Evolutionary conservation across 2,797 vertebrate genomes (phyloP).

Genomic region (Loriculus beryllinus): DNA sequence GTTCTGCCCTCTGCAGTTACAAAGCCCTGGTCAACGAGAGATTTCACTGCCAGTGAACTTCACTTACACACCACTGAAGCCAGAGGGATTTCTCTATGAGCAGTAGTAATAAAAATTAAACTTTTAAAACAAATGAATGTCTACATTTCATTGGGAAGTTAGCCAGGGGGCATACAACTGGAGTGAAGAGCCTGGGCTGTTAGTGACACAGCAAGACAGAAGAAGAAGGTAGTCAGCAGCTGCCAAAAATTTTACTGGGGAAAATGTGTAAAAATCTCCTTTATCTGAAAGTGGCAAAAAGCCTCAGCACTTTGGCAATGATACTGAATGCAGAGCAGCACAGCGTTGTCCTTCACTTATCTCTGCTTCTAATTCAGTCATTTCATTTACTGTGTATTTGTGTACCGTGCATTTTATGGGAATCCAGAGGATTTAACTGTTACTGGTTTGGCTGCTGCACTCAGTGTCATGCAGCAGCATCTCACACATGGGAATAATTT

Average conservation of each 20-base stretch:
- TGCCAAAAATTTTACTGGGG: conserved; percentile 33
- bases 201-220: not conserved
- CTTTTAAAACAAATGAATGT: not conserved
- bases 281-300: conserved; percentile 52
- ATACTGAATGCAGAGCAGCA: not conserved
- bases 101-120: not conserved
- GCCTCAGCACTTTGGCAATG: conserved; percentile 26
- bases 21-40: not conserved
- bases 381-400: conserved; percentile 46
- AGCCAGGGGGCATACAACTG: not conserved
- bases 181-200: not conserved
- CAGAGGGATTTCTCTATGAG: not conserved
- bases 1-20: not conserved
- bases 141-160: conserved; percentile 6
- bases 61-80: not conserved
- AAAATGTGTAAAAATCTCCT: conserved; percentile 28
- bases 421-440: conserved; percentile 50
- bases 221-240: not conserved
- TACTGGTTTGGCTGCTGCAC: conserved; percentile 51
- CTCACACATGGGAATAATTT: conserved; percentile 63
- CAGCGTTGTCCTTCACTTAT: conserved; percentile 32
- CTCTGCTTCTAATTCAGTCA: conserved; percentile 56
- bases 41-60: not conserved
- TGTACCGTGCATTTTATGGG: conserved; percentile 49
- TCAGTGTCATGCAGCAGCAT: conserved; percentile 57